Evolutionary conservation across 2,113 vertebrate species (phyloP), one percentile per base, ranked within the genome.

Genomic region (Aegithalos caudatus): DNA sequence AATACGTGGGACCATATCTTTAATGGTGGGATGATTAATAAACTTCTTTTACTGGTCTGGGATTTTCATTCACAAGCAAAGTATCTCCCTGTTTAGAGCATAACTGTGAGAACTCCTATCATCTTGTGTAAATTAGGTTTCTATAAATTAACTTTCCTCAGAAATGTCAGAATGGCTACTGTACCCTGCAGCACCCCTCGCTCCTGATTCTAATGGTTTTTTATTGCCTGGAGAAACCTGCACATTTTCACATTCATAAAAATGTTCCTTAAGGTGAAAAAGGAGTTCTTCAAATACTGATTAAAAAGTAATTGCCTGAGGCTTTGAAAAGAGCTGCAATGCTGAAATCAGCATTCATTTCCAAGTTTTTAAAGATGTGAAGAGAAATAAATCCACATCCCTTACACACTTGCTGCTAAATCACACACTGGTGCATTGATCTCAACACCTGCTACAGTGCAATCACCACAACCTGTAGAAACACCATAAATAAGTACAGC

Each of bases 221-320:
- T 90, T 71, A 82, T 74, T 92, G 84, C 81, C 90, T 83, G 23
- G 42, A 96, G 88, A 94, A 95, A 80, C 37, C 74, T 11, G 28
- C 22, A 58, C 11, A 67, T 81, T 91, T 91, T 48, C 20, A 65
- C 61, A 67, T 56, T 89, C 69, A 92, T 85, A 95, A 69, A 93
- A 86, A 40, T 50, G 17, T 94, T 89, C 65, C 95, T 87, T 88
- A 76, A 48, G 57, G 84, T 84, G 45, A 81, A 94, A 95, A 95
- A 86, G 8, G 77, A 77, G 50, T 81, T 94, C 61, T 89, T 90
- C 69, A 81, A 89, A 88, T 48, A 47, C 66, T 81, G 71, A 95
- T 95, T 95, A 81, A 95, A 94, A 96, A 92, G 58, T 88, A 90
- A 77, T 80, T 88, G 61, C 89, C 78, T 25, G 54, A 92, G 66